Evolutionary conservation across 2,888 invertebrate species (phyloP).

Genomic region (Xestia rhomboidea): DNA sequence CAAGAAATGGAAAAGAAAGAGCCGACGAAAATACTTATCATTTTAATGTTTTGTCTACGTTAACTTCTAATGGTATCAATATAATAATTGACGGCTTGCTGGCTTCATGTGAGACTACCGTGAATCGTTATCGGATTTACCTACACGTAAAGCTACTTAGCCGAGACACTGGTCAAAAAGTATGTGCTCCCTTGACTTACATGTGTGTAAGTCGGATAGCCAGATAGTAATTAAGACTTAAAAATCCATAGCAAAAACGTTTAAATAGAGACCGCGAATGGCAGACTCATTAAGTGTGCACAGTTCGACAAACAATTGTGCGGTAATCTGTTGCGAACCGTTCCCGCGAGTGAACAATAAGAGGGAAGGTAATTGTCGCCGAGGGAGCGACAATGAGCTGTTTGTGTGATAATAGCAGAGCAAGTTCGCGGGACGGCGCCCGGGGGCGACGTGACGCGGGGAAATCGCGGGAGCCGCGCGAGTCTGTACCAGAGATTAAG

Average conservation of each 20-base stretch:
- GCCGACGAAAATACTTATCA: slow-evolving; percentile 18
- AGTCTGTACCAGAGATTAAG: slow-evolving; percentile 55
- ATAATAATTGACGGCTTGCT: neutral
- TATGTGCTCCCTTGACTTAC: neutral
- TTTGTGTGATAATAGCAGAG: slow-evolving; percentile 60
- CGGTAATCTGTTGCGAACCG: slow-evolving; percentile 62
- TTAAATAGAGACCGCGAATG: slow-evolving; percentile 59
- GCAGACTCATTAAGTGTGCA: slow-evolving; percentile 62
- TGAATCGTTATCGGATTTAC: neutral
- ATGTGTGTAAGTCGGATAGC: neutral
- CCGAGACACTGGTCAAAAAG: neutral
- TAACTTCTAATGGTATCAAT: slow-evolving; percentile 3
- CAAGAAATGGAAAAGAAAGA: slow-evolving; percentile 33
- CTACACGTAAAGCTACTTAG: neutral
- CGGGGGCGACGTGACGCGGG: slow-evolving; percentile 15
- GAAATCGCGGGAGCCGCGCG: slow-evolving; percentile 53
- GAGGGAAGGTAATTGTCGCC: slow-evolving; percentile 66
- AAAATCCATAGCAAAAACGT: slow-evolving; percentile 22
- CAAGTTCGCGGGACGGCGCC: slow-evolving; percentile 28
- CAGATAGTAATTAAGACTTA: neutral
- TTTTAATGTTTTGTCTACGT: slow-evolving; percentile 20
- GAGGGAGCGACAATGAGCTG: slow-evolving; percentile 66
- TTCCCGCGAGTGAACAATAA: slow-evolving; percentile 65
- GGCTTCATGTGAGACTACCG: neutral
- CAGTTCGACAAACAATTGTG: slow-evolving; percentile 59